Evolutionary conservation across 2,888 invertebrate genomes (phyloP), one percentile per base, ranked within the genome.

Genomic region (Cataglyphis livida): DNA sequence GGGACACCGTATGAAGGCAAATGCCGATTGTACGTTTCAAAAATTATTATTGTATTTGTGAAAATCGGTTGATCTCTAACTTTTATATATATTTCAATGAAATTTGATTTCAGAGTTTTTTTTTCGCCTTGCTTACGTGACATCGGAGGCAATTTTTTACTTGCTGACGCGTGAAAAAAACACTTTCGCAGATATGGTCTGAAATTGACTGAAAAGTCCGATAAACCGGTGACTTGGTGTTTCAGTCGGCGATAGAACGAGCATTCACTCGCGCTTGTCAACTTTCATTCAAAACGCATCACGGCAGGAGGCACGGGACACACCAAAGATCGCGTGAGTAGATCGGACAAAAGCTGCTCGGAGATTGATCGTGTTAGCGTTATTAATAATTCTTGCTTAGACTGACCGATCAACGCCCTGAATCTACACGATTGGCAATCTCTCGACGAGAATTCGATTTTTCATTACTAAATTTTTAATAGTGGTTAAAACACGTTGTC

Each of bases 341-440:
- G 10, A 38, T 64, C 59, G 83, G 65, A 85, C 82, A 83, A 85
- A 79, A 82, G 76, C 15, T 71, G 35, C 25, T 54, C 68, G 66
- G 71, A 81, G 84, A 81, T 84, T 83, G 82, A 87, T 87, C 81
- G 75, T 64, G 87, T 85, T 83, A 65, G 70, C 82, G 79, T 86
- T 86, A 84, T 88, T 86, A 86, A 88, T 87, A 87, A 88, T 86
- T 84, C 83, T 35, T 82, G 71, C 28, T 66, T 78, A 79, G 81
- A 70, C 82, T 64, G 82, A 73, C 66, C 68, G 59, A 68, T 25
- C 48, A 35, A 44, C 84, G 65, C 64, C n/a, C 79, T 71, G 78
- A 85, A 82, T 86, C 79, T 25, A 54, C 75, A 41, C 71, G 51
- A 28, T 25, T 59, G 66, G 12, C 82, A 54, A 64, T 61, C 48